Evolutionary conservation across 2,113 vertebrate species (phyloP), one percentile per base, ranked within the genome.

Genomic region (Kobus ellipsiprymnus): DNA sequence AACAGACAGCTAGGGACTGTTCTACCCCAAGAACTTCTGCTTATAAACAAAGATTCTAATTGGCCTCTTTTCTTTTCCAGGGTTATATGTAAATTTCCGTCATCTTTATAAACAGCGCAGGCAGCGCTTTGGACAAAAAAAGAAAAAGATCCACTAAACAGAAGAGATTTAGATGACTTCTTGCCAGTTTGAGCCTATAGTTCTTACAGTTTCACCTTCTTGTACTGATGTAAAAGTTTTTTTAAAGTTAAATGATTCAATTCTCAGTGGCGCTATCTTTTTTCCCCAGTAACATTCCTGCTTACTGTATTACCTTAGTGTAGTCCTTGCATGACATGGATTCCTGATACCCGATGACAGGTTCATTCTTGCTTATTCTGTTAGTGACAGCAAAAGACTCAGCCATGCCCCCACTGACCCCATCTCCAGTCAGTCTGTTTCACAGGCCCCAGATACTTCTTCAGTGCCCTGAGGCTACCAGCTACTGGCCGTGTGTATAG

Each of bases 51-150:
- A 86, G 55, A 40, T 52, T 90, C 50, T 98, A 50, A 97, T 71
- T 1, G 4, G 60, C 55, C 4, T 83, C 1, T 2, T 44, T 96
- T 86, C 97, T 93, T 90, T 96, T 97, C 33, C 97, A 99, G 99
- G 99, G 60, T 88, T 99, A 52, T 99, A 99, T 96, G 97, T 99
- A 98, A 99, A 99, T 98, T 99, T 99, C 95, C 99, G 99, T 44
- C 99, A 99, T 97, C 99, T 99, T 91, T 99, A 99, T 99, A 99
- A 99, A 98, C 99, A 99, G 97, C 99, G 99, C 98, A 99, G 98
- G 96, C 99, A 98, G 83, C 99, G 99, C 83, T 99, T 99, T 44
- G 98, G 99, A 94, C 99, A 99, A 97, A 99, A 99, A 98, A 99
- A 99, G 98, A 99, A 99, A 97, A 99, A 99, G 99, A 96, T 99